Percentiles rank a stretch among this genome's conserved stretches.
Conservation (phyloP, 2,888 invertebrate genomes). For the Zeuzera pyrina region DNA sequence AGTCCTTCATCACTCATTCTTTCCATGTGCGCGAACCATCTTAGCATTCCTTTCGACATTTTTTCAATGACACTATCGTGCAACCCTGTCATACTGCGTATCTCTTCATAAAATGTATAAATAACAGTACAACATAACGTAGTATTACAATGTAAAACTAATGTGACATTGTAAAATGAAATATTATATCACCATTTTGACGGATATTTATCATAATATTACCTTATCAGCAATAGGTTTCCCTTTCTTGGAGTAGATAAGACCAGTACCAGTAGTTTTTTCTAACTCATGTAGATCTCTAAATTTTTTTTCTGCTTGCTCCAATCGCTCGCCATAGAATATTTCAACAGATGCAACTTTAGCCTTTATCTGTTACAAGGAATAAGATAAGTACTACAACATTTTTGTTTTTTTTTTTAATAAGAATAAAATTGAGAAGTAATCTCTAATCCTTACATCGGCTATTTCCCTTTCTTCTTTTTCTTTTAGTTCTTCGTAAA, state of each 20-base stretch:
- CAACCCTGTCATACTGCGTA: too few species aligned
- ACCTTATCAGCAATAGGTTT: conserved; percentile 67
- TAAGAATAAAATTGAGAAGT: too few species aligned
- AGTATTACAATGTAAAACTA: neutral
- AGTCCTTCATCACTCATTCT: too few species aligned
- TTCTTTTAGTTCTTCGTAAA: conserved; percentile 48
- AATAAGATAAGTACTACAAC: neutral
- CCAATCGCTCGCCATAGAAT: conserved; percentile 29
- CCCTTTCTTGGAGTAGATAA: conserved; percentile 61
- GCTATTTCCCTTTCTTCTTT: conserved; percentile 46
- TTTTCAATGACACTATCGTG: too few species aligned
- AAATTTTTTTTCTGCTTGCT: conserved; percentile 42
- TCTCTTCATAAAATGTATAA: too few species aligned
- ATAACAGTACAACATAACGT: too few species aligned
- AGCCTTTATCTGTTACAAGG: conserved; percentile 33
- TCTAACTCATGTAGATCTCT: conserved; percentile 44
- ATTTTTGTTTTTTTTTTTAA: neutral
- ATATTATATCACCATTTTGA: too few species aligned
- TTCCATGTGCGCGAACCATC: too few species aligned
- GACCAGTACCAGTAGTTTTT: conserved; percentile 45
- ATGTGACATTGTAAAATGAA: too few species aligned
- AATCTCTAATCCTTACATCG: conserved; percentile 32
- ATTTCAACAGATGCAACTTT: conserved; percentile 40
- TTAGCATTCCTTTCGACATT: too few species aligned
- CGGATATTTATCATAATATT: too few species aligned